Conservation (phyloP, 2,113 vertebrate genomes). For the Pseudorhombus dupliciocellatus region DNA sequence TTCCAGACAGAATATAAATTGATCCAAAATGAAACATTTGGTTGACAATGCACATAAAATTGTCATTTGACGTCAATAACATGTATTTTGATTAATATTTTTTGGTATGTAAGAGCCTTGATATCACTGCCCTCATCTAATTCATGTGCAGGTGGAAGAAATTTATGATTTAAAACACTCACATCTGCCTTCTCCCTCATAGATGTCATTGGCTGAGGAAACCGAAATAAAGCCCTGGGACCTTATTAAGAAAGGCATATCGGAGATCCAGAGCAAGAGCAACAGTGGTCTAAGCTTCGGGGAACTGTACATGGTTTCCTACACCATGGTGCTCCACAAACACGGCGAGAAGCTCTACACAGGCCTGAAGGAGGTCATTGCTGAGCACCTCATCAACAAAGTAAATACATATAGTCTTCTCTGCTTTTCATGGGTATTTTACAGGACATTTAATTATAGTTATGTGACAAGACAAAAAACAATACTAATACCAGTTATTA, state of each 20-base stretch:
- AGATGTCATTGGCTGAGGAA: slow-evolving; percentile 99
- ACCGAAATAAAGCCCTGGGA: slow-evolving; percentile 99
- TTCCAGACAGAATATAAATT: too few relatives aligned
- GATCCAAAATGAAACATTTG: too few relatives aligned
- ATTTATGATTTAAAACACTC: background rate
- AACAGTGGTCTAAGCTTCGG: slow-evolving; percentile 95
- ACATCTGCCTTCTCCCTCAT: background rate
- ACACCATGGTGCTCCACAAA: slow-evolving; percentile 97
- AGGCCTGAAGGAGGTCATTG: slow-evolving; percentile 94
- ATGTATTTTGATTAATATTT: background rate
- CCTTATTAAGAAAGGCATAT: slow-evolving; percentile 97
- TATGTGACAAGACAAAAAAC: background rate
- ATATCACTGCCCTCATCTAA: background rate
- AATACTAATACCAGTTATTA: background rate
- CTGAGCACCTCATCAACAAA: slow-evolving; percentile 96
- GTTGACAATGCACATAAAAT: too few relatives aligned
- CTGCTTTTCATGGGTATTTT: background rate
- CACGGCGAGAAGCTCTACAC: slow-evolving; percentile 96
- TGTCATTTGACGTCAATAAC: too few relatives aligned
- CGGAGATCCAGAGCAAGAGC: slow-evolving; percentile 98
- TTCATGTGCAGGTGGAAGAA: background rate
- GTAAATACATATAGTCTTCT: slow-evolving; percentile 73
- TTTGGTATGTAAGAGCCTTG: background rate
- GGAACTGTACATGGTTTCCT: slow-evolving; percentile 95
- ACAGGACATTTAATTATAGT: background rate